Evolutionary conservation across 2,797 vertebrate species (phyloP).

Genomic region (Acipenser oxyrinchus): DNA sequence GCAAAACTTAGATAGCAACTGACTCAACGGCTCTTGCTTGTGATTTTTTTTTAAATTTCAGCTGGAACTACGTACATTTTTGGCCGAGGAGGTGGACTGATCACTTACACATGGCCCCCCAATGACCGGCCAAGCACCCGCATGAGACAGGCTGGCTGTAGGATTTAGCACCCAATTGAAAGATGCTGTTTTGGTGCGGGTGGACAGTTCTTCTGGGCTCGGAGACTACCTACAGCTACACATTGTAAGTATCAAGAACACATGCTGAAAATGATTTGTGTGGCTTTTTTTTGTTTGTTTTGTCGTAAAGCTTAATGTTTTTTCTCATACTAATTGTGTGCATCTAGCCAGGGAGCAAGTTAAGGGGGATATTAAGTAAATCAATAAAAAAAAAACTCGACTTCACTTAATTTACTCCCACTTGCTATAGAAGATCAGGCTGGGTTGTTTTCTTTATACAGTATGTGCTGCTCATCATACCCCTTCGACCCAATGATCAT

Average conservation of each 20-base stretch:
- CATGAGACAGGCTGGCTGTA: slow-evolving; percentile 92
- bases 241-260: slow-evolving; percentile 75
- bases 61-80: slow-evolving; percentile 97
- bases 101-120: slow-evolving; percentile 95
- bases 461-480: neutral
- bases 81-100: slow-evolving; percentile 91
- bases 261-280: neutral
- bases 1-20: too few species aligned
- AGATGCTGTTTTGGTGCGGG: slow-evolving; percentile 87
- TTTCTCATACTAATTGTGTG: neutral
- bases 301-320: neutral
- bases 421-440: too few species aligned
- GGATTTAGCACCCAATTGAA: slow-evolving; percentile 95
- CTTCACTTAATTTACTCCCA: too few species aligned
- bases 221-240: slow-evolving; percentile 97
- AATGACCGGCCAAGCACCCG: slow-evolving; percentile 95
- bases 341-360: too few species aligned
- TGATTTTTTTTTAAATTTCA: slow-evolving; percentile 40
- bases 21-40: slow-evolving; percentile 15
- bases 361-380: too few species aligned
- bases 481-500: neutral
- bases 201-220: slow-evolving; percentile 92
- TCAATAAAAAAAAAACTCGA: too few species aligned
- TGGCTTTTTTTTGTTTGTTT: too few species aligned
- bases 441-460: too few species aligned